Conservation (phyloP, 2,888 invertebrate species). For the Nephrotoma appendiculata region DNA sequence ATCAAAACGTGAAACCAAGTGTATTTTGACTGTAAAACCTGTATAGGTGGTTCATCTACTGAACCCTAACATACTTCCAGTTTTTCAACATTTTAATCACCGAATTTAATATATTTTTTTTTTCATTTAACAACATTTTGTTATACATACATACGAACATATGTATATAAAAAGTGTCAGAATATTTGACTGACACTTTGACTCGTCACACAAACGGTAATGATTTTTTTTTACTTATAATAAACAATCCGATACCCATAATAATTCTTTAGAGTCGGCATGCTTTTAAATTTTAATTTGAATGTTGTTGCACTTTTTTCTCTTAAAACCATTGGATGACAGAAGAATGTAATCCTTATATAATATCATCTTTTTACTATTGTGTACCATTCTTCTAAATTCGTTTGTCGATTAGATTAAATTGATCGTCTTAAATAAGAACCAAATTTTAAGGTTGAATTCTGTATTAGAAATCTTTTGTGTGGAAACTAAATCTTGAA, state of each 20-base stretch:
- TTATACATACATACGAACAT: not conserved
- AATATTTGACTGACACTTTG: constrained; percentile 29
- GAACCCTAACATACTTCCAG: not conserved
- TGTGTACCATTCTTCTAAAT: not conserved
- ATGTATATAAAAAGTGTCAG: constrained; percentile 21
- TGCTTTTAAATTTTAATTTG: not conserved
- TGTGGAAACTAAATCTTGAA: too few relatives aligned
- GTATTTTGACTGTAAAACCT: too few relatives aligned
- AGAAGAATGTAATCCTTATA: not conserved
- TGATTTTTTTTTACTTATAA: not conserved
- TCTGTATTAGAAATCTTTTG: too few relatives aligned
- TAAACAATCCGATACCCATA: not conserved
- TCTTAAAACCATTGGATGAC: not conserved
- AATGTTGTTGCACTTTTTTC: not conserved
- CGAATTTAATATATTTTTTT: not conserved
- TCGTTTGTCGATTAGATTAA: not conserved
- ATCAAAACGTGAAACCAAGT: too few relatives aligned
- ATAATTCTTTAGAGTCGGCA: not conserved
- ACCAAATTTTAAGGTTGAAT: too few relatives aligned
- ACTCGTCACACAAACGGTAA: constrained; percentile 14
- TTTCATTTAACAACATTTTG: not conserved
- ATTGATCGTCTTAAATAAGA: not conserved
- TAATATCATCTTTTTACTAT: not conserved
- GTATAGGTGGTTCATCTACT: too few relatives aligned
- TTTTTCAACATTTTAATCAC: not conserved